These are phyloP conservation scores for Ceratosolen fusciceps DNA, from an alignment of 1,140 invertebrate species.

Conservation along the genomic window DNA sequence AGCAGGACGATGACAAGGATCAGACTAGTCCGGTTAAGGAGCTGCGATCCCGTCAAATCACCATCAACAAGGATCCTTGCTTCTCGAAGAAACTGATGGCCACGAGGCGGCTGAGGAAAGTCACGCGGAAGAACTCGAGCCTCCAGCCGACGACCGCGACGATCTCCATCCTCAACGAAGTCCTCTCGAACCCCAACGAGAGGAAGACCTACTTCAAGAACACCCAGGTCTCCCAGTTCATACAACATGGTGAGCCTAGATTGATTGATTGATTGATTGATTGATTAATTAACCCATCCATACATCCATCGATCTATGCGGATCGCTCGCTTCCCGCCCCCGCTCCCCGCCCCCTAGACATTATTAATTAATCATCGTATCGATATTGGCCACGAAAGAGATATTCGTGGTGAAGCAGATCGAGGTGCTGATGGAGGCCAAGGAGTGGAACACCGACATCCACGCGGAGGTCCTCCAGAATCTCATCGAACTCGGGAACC, in stretches of 20 bases:
- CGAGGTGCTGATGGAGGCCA: constrained; percentile 47
- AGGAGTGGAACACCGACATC: constrained; percentile 55
- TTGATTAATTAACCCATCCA: no score
- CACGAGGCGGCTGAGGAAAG: not conserved
- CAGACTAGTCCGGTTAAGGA: not conserved
- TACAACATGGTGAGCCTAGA: not conserved
- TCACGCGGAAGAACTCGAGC: constrained; percentile 3
- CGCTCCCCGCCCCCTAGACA: no score
- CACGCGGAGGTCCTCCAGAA: constrained; percentile 55
- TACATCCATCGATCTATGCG: no score
- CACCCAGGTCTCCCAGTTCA: not conserved
- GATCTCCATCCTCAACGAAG: not conserved
- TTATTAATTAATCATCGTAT: no score
- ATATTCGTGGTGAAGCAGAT: constrained; percentile 55
- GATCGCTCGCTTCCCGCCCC: no score
- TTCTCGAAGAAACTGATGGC: not conserved
- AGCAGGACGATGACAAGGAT: not conserved
- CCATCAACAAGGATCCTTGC: not conserved
- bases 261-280: no score
- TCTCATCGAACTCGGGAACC: constrained; percentile 40
- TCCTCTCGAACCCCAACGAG: not conserved
- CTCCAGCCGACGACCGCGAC: not conserved
- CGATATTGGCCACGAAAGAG: constrained; percentile 52
- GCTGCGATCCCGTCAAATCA: constrained; percentile 26
- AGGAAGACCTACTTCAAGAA: not conserved